A percentile compares a stretch with the other conserved stretches of the same genome.
These are phyloP conservation scores for Thomomys bottae DNA, from an alignment of 2,113 vertebrate species.

Conservation along the genomic window DNA sequence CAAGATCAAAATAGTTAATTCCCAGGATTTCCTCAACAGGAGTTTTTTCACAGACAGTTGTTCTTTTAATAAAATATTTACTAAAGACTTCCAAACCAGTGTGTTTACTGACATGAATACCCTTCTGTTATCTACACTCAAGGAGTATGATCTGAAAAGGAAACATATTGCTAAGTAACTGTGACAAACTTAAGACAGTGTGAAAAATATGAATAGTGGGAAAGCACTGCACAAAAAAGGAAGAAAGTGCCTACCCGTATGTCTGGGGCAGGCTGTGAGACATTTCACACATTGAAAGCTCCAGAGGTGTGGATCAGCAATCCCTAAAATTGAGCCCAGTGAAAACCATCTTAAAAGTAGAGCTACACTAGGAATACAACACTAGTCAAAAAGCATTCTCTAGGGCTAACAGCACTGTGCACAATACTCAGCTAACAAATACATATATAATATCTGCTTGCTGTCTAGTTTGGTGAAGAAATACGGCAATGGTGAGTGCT, in stretches of 20 bases:
- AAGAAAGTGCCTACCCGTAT: neutral
- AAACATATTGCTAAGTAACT: constrained; percentile 29
- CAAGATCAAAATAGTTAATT: neutral
- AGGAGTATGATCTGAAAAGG: neutral
- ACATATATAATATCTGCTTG: neutral
- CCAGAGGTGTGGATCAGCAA: constrained; percentile 6
- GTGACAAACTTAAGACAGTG: neutral
- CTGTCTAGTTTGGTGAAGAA: constrained; percentile 32
- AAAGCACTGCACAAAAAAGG: neutral
- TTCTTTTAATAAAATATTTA: neutral
- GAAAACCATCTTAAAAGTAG: neutral
- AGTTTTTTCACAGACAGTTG: neutral
- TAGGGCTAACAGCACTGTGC: neutral
- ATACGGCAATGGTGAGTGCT: neutral
- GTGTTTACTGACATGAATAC: neutral
- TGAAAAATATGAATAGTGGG: neutral
- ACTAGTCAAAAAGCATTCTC: neutral
- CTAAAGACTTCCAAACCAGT: neutral
- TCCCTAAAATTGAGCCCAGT: neutral
- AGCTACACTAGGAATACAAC: neutral
- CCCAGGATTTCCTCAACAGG: neutral
- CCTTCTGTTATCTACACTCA: neutral
- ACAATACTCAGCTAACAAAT: constrained; percentile 4
- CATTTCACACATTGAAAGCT: constrained; percentile 5
- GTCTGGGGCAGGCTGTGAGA: neutral